Evolutionary conservation across 2,888 invertebrate species (phyloP).

Genomic region (Pollenia amentaria): DNA sequence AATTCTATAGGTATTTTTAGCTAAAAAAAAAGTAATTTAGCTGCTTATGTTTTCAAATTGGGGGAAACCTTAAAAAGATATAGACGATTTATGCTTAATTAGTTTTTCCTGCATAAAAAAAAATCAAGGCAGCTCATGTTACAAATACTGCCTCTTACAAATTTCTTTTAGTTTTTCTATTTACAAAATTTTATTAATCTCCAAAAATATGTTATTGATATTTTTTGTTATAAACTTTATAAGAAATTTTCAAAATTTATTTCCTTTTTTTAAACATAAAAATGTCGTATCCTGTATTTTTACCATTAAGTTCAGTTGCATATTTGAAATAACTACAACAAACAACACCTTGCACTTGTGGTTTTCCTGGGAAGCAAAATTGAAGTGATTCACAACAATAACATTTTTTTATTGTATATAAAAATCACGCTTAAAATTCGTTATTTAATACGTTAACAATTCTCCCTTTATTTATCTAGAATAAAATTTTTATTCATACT

Average conservation of each 20-base stretch:
- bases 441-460: slow-evolving; percentile 66
- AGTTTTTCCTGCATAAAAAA: slow-evolving; percentile 72
- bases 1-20: slow-evolving; percentile 51
- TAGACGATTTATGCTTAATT: slow-evolving; percentile 82
- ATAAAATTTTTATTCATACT: slow-evolving; percentile 24
- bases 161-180: slow-evolving; percentile 17
- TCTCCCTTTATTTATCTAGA: slow-evolving; percentile 27
- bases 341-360: slow-evolving; percentile 69
- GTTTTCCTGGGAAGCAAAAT: slow-evolving; percentile 70
- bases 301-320: slow-evolving; percentile 46
- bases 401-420: background rate
- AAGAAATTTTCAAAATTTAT: background rate
- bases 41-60: slow-evolving; percentile 49
- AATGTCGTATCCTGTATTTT: slow-evolving; percentile 55
- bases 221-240: slow-evolving; percentile 29
- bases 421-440: slow-evolving; percentile 64
- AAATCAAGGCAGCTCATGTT: slow-evolving; percentile 62
- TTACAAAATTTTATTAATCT: slow-evolving; percentile 12
- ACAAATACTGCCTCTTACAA: slow-evolving; percentile 7
- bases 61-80: slow-evolving; percentile 75
- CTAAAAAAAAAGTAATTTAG: slow-evolving; percentile 13
- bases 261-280: slow-evolving; percentile 40
- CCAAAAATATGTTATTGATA: slow-evolving; percentile 56
- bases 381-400: slow-evolving; percentile 46
- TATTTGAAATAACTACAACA: slow-evolving; percentile 12